Conservation (phyloP, 2,888 invertebrate genomes). For the Drosophila limbata region DNA sequence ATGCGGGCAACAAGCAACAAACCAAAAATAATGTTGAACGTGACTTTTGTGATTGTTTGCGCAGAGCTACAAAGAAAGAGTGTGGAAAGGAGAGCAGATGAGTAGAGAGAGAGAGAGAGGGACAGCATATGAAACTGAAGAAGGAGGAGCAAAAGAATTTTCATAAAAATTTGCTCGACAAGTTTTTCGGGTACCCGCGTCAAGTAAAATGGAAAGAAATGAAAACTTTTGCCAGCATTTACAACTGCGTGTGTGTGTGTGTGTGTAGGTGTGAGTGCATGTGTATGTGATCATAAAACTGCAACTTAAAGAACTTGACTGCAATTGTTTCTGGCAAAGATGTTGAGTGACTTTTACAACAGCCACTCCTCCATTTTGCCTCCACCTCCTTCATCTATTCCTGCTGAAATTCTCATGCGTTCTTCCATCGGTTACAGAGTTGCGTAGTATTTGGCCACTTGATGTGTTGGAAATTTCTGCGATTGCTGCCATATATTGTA, state of each 20-base stretch:
- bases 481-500: slow-evolving; percentile 64
- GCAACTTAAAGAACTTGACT: slow-evolving; percentile 81
- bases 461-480: slow-evolving; percentile 40
- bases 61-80: slow-evolving; percentile 23
- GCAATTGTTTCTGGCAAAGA: slow-evolving; percentile 78
- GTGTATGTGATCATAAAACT: slow-evolving; percentile 73
- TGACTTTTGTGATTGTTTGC: slow-evolving; percentile 81
- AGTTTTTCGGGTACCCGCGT: slow-evolving; percentile 61
- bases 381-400: background rate
- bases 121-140: slow-evolving; percentile 25
- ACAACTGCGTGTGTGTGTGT: slow-evolving; percentile 9
- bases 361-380: slow-evolving; percentile 22
- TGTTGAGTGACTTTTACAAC: slow-evolving; percentile 80
- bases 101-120: background rate
- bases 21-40: slow-evolving; percentile 82
- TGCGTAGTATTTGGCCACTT: slow-evolving; percentile 49
- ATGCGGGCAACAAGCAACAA: slow-evolving; percentile 69
- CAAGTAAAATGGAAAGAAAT: slow-evolving; percentile 68
- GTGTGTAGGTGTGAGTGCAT: slow-evolving; percentile 11
- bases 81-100: slow-evolving; percentile 1
- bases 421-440: slow-evolving; percentile 43
- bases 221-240: slow-evolving; percentile 67
- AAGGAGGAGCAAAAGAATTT: slow-evolving; percentile 65
- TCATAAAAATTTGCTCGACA: slow-evolving; percentile 79
- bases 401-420: slow-evolving; percentile 44